These are phyloP conservation scores for Lethenteron camtschaticum DNA, from an alignment of 2,113 vertebrate species.

Conservation along the genomic window DNA sequence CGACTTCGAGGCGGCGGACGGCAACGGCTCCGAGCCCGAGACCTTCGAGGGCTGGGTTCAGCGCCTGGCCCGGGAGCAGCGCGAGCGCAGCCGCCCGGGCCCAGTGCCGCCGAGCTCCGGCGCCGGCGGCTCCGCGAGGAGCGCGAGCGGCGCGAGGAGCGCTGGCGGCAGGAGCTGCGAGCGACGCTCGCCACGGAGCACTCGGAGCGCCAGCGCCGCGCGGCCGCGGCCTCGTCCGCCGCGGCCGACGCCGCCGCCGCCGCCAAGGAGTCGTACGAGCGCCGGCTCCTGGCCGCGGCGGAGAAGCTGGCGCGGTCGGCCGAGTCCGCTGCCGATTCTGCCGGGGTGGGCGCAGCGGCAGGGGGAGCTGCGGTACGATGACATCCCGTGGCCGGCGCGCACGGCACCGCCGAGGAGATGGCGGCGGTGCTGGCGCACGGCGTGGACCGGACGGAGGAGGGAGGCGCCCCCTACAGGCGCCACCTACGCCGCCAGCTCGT, in stretches of 20 bases:
- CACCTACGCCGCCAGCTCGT: conserved; percentile 37
- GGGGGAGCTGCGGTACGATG: conserved; percentile 25
- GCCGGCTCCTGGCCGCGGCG: no score
- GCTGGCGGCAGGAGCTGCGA: no score
- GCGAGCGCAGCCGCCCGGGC: conserved; percentile 16
- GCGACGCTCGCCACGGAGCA: background rate
- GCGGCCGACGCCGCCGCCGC: conserved; percentile 10
- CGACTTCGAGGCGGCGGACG: conserved; percentile 20
- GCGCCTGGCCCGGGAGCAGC: conserved; percentile 36
- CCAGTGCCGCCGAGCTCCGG: background rate
- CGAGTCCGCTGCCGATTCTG: no score
- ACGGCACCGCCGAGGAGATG: conserved; percentile 39
- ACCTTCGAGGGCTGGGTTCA: conserved; percentile 48
- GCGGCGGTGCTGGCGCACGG: conserved; percentile 39
- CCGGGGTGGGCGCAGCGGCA: background rate
- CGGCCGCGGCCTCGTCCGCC: conserved; percentile 8
- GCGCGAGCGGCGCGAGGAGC: conserved; percentile 2
- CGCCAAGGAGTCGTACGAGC: background rate
- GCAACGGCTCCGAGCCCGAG: conserved; percentile 22
- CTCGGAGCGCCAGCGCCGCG: conserved; percentile 12
- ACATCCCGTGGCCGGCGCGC: conserved; percentile 50
- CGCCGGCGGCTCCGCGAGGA: conserved; percentile 15
- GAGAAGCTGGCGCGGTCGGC: conserved; percentile 9
- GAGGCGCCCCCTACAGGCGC: conserved; percentile 22
- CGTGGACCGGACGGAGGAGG: conserved; percentile 23